Percentiles rank a stretch among this genome's conserved stretches.
phyloP scores from a whole-genome alignment of 2,888 invertebrate species.

The Molorchus minor region DNA sequence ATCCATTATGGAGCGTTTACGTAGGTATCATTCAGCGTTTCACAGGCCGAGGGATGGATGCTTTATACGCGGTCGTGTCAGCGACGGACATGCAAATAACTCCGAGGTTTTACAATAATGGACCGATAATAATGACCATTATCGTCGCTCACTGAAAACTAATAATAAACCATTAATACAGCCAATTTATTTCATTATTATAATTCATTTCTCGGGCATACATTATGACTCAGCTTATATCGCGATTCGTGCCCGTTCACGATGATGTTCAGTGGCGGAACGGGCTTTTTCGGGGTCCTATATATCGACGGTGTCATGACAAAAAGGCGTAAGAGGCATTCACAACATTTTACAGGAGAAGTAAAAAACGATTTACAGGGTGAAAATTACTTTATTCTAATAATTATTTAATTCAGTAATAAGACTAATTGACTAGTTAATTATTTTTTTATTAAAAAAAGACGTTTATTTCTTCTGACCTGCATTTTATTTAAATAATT shows the following conservation, averaged over 20 bases:
- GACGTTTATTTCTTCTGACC: too few relatives aligned
- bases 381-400: too few relatives aligned
- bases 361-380: too few relatives aligned
- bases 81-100: constrained; percentile 51
- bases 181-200: constrained; percentile 64
- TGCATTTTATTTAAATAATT: too few relatives aligned
- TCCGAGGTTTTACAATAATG: constrained; percentile 49
- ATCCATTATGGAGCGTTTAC: constrained; percentile 23
- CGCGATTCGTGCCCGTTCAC: constrained; percentile 21
- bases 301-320: too few relatives aligned
- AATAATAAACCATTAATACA: constrained; percentile 62
- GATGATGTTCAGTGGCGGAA: constrained; percentile 23
- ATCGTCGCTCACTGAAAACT: constrained; percentile 62
- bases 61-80: constrained; percentile 15
- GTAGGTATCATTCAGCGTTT: neutral
- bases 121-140: constrained; percentile 57
- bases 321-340: too few relatives aligned
- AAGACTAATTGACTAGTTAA: too few relatives aligned
- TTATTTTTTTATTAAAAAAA: too few relatives aligned
- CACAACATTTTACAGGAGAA: too few relatives aligned
- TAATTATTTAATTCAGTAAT: too few relatives aligned
- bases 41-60: neutral
- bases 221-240: constrained; percentile 58
- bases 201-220: constrained; percentile 59
- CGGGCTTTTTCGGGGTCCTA: too few relatives aligned